Conservation (phyloP, 2,888 invertebrate species). For the Seladonia tumulorum region DNA sequence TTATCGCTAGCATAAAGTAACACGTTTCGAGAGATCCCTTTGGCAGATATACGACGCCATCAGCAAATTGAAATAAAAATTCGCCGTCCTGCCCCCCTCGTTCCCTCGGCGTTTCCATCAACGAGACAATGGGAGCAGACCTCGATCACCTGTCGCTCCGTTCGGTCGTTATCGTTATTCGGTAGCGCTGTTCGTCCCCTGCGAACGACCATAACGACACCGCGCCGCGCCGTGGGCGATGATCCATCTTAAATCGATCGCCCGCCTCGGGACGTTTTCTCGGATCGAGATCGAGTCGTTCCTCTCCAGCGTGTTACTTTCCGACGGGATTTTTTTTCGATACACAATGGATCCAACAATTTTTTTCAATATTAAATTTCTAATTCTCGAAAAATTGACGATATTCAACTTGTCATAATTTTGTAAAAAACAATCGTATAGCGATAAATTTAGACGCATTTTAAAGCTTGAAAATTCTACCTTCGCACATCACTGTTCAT, state of each 20-base stretch:
- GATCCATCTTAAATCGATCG: conserved; percentile 52
- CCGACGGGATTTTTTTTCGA: background rate
- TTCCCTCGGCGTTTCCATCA: background rate
- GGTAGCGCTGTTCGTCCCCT: conserved; percentile 40
- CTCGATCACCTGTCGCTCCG: conserved; percentile 24
- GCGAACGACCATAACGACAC: conserved; percentile 30
- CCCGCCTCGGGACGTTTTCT: conserved; percentile 37
- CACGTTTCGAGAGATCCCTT: background rate
- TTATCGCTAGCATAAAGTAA: background rate
- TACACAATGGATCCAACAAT: no score
- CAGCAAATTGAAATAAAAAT: conserved; percentile 17
- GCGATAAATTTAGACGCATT: no score
- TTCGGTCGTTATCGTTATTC: conserved; percentile 41
- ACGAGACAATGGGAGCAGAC: conserved; percentile 1
- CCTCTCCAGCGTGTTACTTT: background rate
- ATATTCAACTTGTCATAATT: no score
- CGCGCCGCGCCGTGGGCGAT: conserved; percentile 23
- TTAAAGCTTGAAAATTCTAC: no score
- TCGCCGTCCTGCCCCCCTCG: background rate
- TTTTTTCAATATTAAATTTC: no score
- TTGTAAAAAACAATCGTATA: no score
- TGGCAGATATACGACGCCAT: background rate
- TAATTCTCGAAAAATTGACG: no score
- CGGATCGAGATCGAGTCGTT: conserved; percentile 29
- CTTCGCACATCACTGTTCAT: no score